These are phyloP conservation scores for Anarhynchus alexandrinus DNA, from an alignment of 2,113 vertebrate genomes.

Conservation along the genomic window DNA sequence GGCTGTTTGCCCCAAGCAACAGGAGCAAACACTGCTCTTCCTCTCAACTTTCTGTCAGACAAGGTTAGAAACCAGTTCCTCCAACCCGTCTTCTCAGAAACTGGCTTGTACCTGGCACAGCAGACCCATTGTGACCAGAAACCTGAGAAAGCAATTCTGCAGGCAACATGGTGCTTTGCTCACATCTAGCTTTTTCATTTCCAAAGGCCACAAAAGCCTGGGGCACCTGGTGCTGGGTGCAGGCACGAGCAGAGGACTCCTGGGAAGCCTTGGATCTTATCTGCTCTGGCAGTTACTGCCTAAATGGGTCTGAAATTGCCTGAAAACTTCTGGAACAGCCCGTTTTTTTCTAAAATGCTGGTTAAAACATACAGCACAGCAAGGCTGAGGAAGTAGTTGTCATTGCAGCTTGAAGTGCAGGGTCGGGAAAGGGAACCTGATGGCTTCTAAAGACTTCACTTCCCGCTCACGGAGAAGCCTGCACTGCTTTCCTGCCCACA, in stretches of 20 bases:
- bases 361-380: neutral
- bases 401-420: neutral
- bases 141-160: neutral
- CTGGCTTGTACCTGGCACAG: neutral
- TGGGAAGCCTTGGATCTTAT: neutral
- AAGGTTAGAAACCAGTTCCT: neutral
- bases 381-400: neutral
- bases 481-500: neutral
- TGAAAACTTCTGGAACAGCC: neutral
- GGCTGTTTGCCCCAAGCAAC: neutral
- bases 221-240: neutral
- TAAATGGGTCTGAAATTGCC: neutral
- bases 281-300: neutral
- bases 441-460: neutral
- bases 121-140: neutral
- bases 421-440: neutral
- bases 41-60: neutral
- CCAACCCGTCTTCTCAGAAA: neutral
- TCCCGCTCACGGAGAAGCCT: rapidly evolving
- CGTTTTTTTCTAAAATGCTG: neutral
- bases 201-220: neutral
- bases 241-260: neutral
- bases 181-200: neutral
- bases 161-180: neutral
- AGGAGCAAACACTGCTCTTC: neutral